Conservation (phyloP, 2,797 vertebrate species). For the Emydoidea blandingii region DNA sequence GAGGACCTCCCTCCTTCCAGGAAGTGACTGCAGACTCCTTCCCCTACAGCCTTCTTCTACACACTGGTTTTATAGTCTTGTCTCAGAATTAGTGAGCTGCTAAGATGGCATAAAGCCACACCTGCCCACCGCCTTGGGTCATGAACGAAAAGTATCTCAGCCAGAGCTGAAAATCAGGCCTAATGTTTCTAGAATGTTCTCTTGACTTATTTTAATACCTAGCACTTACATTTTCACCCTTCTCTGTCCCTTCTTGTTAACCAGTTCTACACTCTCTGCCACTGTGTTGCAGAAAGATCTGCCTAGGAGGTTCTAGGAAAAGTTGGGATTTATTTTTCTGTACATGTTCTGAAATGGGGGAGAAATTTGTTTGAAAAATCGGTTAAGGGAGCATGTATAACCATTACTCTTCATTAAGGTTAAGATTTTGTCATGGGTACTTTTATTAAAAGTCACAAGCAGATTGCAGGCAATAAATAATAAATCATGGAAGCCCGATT, state of each 20-base stretch:
- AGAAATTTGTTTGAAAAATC: background rate
- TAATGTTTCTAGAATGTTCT: background rate
- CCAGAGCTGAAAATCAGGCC: background rate
- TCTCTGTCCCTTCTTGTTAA: background rate
- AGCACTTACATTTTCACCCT: background rate
- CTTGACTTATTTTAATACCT: background rate
- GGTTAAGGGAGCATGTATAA: constrained; percentile 1
- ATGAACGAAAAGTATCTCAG: background rate
- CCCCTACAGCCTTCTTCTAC: too few species aligned
- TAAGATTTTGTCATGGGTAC: too few species aligned
- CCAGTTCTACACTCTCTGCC: background rate
- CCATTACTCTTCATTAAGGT: constrained; percentile 24
- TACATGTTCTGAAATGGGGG: background rate
- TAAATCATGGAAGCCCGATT: too few species aligned
- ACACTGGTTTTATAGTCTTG: background rate
- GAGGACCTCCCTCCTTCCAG: too few species aligned
- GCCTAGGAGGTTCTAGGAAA: constrained; percentile 7
- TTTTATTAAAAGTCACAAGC: too few species aligned
- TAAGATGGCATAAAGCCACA: background rate
- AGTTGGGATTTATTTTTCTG: background rate
- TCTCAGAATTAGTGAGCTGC: background rate
- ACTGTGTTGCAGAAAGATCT: background rate
- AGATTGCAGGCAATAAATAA: too few species aligned
- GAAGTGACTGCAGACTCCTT: too few species aligned
- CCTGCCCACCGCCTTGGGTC: background rate